phyloP scores from a whole-genome alignment of 1,140 invertebrate species.

The Mycetomoellerius zeteki region DNA sequence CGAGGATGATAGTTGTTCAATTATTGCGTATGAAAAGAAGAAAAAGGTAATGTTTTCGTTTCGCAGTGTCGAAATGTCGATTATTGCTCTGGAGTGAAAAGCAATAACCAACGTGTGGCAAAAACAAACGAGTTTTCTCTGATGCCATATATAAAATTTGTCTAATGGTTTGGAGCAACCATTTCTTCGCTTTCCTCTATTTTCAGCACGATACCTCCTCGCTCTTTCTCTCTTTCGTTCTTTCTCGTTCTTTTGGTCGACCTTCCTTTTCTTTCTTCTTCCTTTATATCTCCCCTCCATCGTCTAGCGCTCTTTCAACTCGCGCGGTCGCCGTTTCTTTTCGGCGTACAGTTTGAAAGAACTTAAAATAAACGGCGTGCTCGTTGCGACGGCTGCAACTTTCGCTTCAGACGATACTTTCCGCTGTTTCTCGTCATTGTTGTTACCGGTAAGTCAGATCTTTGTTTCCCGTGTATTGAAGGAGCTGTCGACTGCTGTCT shows the following conservation, averaged over 20 bases:
- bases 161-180: constrained; percentile 81
- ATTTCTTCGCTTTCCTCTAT: constrained; percentile 67
- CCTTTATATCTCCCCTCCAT: constrained; percentile 24
- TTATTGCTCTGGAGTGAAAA: constrained; percentile 50
- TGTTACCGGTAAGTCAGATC: constrained; percentile 67
- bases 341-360: constrained; percentile 81
- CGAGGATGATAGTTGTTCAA: constrained; percentile 3
- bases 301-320: constrained; percentile 34
- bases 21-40: constrained; percentile 10
- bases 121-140: constrained; percentile 75
- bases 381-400: constrained; percentile 55
- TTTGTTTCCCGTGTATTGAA: constrained; percentile 44
- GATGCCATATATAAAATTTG: constrained; percentile 84
- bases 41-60: constrained; percentile 28
- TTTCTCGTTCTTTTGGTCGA: constrained; percentile 21
- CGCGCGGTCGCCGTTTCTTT: constrained; percentile 51
- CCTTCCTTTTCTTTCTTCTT: constrained; percentile 55
- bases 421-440: constrained; percentile 62
- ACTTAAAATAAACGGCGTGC: constrained; percentile 83
- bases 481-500: constrained; percentile 2
- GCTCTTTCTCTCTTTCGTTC: constrained; percentile 8
- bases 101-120: constrained; percentile 58
- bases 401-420: constrained; percentile 71
- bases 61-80: constrained; percentile 54
- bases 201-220: constrained; percentile 68